These are phyloP conservation scores for Larimichthys crocea DNA, from an alignment of 2,113 vertebrate species.

Conservation along the genomic window DNA sequence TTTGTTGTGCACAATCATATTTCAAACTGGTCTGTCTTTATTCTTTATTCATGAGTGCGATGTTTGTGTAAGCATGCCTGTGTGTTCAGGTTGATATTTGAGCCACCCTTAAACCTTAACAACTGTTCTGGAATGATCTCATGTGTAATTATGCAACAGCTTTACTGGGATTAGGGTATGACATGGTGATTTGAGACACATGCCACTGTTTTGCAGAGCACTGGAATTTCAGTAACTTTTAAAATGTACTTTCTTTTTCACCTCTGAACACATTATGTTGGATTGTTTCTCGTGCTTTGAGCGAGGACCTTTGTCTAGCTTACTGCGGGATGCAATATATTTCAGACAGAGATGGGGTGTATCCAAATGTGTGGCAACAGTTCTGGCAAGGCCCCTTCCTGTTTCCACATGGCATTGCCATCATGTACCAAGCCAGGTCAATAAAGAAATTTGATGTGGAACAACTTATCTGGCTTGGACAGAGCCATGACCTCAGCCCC, in stretches of 20 bases:
- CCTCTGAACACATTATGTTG: background rate
- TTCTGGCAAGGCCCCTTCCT: background rate
- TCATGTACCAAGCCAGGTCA: background rate
- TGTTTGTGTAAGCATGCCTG: background rate
- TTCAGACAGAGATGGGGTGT: background rate
- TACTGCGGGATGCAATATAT: background rate
- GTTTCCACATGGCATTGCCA: background rate
- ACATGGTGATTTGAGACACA: background rate
- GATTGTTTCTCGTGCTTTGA: background rate
- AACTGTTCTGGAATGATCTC: background rate
- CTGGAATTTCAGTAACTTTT: background rate
- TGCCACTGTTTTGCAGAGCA: background rate
- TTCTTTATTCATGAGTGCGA: background rate
- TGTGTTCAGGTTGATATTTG: background rate
- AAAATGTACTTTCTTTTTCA: background rate
- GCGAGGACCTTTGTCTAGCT: background rate
- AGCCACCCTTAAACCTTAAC: background rate
- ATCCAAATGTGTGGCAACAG: conserved; percentile 2
- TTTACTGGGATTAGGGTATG: background rate
- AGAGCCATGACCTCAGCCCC: background rate
- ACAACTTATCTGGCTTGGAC: background rate
- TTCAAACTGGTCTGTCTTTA: background rate
- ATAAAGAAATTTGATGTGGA: background rate
- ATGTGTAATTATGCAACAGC: background rate
- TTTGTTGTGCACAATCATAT: background rate